Base-by-base conservation (phyloP, 2,888 invertebrate genomes). In the Parnassius apollo region DNA sequence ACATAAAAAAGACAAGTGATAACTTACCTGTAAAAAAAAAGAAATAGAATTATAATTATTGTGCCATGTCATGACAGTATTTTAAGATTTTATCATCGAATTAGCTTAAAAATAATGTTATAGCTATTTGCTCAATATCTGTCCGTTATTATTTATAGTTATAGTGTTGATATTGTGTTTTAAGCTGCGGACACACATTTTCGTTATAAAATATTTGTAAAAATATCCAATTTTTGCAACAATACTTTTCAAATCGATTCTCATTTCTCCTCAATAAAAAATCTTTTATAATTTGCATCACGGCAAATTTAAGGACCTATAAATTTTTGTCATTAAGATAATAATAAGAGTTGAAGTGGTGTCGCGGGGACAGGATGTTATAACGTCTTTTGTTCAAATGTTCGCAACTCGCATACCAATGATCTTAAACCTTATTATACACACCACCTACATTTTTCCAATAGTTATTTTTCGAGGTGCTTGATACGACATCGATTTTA, bases 301-400 rank as follows among this genome's bases (percentile, higher is more conserved):
- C 88, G 86, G 76, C 80, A 77, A 85, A 85, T 90, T 88, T 89
- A 88, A 88, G 87, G 77, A 84, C 83, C 85, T 80, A 90, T 91
- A 91, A 90, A 90, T 90, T 88, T 88, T 85, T 80, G 84, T 91
- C 90, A 91, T 90, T 91, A 90, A 85, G 83, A 83, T 85, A 89
- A 89, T 89, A 91, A 90, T 87, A 91, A 88, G 83, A 88, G 80
- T 75, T 79, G 76, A 69, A 76, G 79, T 81, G 81, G 77, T 84
- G 86, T 85, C 84, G 84, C 76, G 80, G 81, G 81, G 83, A 86
- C 91, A 90, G 91, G 91, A 91, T 90, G 89, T 82, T 85, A 86
- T 86, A 90, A 90, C 86, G 86, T 81, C 91, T 91, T 90, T 91
- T 91, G 91, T 90, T 88, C 84, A 82, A 76, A 69, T 78, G 80